Evolutionary conservation across 2,113 vertebrate species (phyloP).

Genomic region (Clarias gariepinus): DNA sequence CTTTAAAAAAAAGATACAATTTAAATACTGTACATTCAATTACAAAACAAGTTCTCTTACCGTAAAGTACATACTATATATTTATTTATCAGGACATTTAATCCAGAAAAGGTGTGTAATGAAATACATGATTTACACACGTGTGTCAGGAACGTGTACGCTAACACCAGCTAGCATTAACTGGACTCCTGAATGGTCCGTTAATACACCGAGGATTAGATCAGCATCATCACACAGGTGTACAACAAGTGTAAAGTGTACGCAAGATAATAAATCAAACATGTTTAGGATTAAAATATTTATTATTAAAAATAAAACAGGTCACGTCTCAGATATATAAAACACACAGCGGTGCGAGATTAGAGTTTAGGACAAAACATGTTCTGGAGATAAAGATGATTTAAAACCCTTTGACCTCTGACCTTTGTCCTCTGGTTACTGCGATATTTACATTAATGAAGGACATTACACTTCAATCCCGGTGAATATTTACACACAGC

Average conservation of each 20-base stretch:
- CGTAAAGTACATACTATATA: no score
- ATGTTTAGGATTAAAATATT: constrained; percentile 42
- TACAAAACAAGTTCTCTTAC: no score
- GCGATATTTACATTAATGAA: neutral
- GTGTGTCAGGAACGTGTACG: no score
- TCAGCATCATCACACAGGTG: neutral
- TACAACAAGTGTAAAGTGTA: no score
- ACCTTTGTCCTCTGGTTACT: neutral
- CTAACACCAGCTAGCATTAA: neutral
- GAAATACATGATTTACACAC: no score
- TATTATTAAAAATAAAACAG: constrained; percentile 46
- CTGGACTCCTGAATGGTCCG: neutral
- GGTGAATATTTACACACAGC: neutral
- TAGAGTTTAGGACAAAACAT: neutral
- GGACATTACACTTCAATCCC: neutral
- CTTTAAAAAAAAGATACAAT: no score
- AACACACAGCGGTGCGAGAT: neutral
- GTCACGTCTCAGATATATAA: neutral
- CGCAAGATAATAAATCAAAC: neutral
- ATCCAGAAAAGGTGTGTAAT: neutral
- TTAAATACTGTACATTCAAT: no score
- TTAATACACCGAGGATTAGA: no score
- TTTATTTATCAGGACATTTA: no score
- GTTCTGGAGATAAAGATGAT: neutral
- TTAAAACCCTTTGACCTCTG: neutral